A percentile compares a stretch with the other conserved stretches of the same genome.
These are phyloP conservation scores for Petrosia ficiformis DNA, from an alignment of 37 sponge, comb jelly and placozoan species.

Conservation along the genomic window DNA sequence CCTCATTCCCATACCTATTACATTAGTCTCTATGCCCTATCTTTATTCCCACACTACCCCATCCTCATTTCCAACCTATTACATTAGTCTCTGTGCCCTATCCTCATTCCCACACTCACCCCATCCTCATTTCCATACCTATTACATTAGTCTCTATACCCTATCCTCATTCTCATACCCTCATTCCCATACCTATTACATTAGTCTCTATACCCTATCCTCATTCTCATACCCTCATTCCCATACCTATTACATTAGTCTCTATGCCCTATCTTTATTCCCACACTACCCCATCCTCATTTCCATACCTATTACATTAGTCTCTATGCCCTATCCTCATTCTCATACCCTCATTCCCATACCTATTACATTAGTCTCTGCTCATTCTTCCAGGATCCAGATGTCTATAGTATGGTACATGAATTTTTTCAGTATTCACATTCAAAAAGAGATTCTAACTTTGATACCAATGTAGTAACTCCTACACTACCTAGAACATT, in stretches of 20 bases:
- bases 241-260: background rate
- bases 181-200: no score
- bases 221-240: background rate
- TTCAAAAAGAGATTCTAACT: background rate
- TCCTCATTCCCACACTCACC: background rate
- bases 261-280: background rate
- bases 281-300: background rate
- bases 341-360: constrained; percentile 2
- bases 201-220: background rate
- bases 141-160: background rate
- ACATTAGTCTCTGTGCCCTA: background rate
- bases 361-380: background rate
- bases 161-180: background rate
- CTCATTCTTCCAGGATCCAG: background rate
- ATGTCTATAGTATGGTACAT: background rate
- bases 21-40: background rate
- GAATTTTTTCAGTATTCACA: background rate
- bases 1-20: background rate
- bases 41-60: no score
- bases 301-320: background rate
- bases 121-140: no score
- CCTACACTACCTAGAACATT: no score
- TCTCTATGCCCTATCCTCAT: background rate
- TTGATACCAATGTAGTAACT: background rate
- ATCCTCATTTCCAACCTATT: background rate